Conservation (phyloP, 2,888 invertebrate species). For the Orgyia antiqua region DNA sequence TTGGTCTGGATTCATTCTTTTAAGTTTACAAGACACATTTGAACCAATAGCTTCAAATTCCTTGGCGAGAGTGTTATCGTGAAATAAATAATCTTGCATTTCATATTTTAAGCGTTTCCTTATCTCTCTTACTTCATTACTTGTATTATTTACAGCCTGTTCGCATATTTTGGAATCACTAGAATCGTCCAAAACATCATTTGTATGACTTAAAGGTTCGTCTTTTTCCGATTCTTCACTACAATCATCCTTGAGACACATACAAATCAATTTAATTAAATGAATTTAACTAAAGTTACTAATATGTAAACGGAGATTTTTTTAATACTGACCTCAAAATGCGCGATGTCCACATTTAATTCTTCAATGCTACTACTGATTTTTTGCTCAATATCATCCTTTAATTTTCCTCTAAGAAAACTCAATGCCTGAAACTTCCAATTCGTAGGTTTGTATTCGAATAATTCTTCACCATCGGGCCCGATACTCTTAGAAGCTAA, state of each 20-base stretch:
- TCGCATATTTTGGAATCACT: conserved; percentile 14
- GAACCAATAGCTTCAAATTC: conserved; percentile 36
- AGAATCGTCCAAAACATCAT: conserved; percentile 13
- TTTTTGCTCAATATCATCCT: neutral
- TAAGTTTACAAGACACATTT: conserved; percentile 37
- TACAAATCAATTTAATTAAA: neutral
- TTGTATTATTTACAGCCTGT: conserved; percentile 5
- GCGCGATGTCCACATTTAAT: conserved; percentile 16
- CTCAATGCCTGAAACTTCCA: conserved; percentile 35
- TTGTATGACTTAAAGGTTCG: conserved; percentile 1
- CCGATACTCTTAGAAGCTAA: conserved; percentile 25
- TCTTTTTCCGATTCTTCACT: conserved; percentile 1
- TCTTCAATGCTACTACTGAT: conserved; percentile 10
- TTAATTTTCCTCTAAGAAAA: conserved; percentile 23
- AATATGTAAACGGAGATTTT: too few relatives aligned
- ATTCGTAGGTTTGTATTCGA: conserved; percentile 26
- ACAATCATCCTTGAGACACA: neutral
- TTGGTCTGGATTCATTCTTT: conserved; percentile 34
- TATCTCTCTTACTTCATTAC: conserved; percentile 1
- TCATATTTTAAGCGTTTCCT: conserved; percentile 9
- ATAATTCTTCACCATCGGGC: conserved; percentile 27
- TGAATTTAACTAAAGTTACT: too few relatives aligned
- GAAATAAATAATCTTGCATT: conserved; percentile 8
- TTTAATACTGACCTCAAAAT: conserved; percentile 19
- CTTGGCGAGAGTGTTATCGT: conserved; percentile 16